A percentile compares a stretch with the other conserved stretches of the same genome.
Conservation (phyloP, 2,797 vertebrate species). For the Aldrovandia affinis region DNA sequence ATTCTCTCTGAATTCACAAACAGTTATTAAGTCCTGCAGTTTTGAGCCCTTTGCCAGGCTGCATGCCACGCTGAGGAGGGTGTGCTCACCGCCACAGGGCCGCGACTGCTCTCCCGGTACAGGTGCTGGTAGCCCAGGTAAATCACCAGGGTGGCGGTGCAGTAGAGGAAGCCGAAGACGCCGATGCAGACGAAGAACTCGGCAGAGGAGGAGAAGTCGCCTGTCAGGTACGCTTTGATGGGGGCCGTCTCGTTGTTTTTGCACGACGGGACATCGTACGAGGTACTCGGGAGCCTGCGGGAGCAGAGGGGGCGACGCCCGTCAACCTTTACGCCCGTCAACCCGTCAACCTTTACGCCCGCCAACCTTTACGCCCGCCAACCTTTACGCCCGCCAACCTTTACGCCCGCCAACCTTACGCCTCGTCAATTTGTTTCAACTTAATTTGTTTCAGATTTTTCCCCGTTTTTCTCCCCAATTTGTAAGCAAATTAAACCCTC, state of each 20-base stretch:
- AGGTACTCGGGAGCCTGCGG: slow-evolving; percentile 77
- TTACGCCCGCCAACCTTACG: too few species aligned
- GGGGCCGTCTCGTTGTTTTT: slow-evolving; percentile 9
- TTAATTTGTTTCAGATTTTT: too few species aligned
- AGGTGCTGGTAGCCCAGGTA: slow-evolving; percentile 87
- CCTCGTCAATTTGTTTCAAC: too few species aligned
- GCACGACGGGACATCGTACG: slow-evolving; percentile 76
- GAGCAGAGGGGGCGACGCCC: not conserved
- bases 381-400: too few species aligned
- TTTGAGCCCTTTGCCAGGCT: too few species aligned
- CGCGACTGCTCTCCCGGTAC: slow-evolving; percentile 78
- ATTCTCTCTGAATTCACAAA: too few species aligned
- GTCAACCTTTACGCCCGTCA: not conserved
- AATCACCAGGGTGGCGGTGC: slow-evolving; percentile 80
- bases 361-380: too few species aligned
- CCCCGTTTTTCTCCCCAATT: too few species aligned
- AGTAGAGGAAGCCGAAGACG: slow-evolving; percentile 88
- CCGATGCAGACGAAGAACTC: slow-evolving; percentile 89
- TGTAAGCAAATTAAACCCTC: too few species aligned
- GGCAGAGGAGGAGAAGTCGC: slow-evolving; percentile 83
- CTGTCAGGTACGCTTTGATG: slow-evolving; percentile 59
- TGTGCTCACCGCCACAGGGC: slow-evolving; percentile 79
- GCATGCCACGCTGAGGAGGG: too few species aligned
- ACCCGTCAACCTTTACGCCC: too few species aligned
- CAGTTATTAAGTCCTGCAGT: too few species aligned